Evolutionary conservation across 1,140 invertebrate genomes (phyloP), one percentile per base, ranked within the genome.

Genomic region (Luehdorfia chinensis): DNA sequence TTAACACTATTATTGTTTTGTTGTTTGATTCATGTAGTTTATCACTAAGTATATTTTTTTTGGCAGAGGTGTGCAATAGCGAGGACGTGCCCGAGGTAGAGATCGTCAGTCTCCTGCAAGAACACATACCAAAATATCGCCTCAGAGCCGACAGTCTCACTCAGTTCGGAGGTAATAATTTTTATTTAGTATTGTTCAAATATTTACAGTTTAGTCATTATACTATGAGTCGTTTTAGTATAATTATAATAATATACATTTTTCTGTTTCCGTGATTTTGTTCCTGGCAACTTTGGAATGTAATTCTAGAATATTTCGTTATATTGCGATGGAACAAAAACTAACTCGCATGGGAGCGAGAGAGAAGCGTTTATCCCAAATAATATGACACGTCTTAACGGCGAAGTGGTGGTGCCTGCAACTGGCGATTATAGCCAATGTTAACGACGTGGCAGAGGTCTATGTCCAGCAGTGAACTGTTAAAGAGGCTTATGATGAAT

Each of bases 41-140:
- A 11, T 28, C 16, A 9, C 27, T 43, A 16, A 46, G 6, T 12
- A 43, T 45, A 36, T 58, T 49, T 67, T 81, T 81, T 67, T 83
- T 89, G 88, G 12, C 89, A 96, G 94, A 96, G 87, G 90, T 96
- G 81, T 96, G 94, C 90, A 95, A 93, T 86, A 92, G 92, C 84
- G 94, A 92, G 77, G 92, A 95, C 79, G 88, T 96, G 77, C 93
- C 94, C 75, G 92, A 98, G 90, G 96, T 98, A 61, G 97, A 98
- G 87, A 96, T 98, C 71, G 94, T 98, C 75, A 97, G 95, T 83
- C 89, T 98, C 61, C 87, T 98, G 33, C 94, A 98, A 87, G 97
- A 98, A 83, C 94, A 97, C 87, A 97, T 98, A 81, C 97, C 97
- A 33, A 93, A 93, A 72, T 99, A 99, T 80, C 94, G 93, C 78